phyloP scores from a whole-genome alignment of 2,888 invertebrate genomes.

The Tachina lurida region DNA sequence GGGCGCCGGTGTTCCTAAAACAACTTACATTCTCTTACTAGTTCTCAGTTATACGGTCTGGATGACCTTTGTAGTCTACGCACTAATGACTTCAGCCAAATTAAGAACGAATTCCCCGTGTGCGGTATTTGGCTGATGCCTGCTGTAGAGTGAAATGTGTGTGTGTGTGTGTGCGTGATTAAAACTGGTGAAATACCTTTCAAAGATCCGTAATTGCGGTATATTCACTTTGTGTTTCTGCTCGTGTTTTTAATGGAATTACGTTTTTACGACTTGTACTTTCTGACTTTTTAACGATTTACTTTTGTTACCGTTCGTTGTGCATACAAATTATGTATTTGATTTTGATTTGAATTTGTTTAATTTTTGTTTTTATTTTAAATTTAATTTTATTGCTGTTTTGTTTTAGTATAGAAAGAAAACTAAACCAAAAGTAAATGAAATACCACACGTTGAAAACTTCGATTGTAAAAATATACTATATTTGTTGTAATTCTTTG shows the following conservation, averaged over 20 bases:
- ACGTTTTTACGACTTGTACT: constrained; percentile 78
- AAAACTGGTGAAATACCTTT: constrained; percentile 48
- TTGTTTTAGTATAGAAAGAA: constrained; percentile 29
- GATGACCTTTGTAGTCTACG: too few species aligned
- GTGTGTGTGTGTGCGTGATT: constrained; percentile 21
- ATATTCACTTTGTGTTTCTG: constrained; percentile 66
- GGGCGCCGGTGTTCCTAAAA: too few species aligned
- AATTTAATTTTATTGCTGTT: constrained; percentile 4
- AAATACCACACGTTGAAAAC: background rate
- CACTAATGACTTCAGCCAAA: too few species aligned
- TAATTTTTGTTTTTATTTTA: background rate
- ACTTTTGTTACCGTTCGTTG: constrained; percentile 75
- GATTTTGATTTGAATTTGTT: constrained; percentile 67
- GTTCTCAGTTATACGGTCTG: too few species aligned
- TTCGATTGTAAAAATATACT: constrained; percentile 17
- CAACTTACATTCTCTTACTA: too few species aligned
- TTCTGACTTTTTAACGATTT: constrained; percentile 77
- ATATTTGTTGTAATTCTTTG: constrained; percentile 42
- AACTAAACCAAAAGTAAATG: constrained; percentile 9
- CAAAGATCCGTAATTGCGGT: constrained; percentile 70
- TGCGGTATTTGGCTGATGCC: too few species aligned
- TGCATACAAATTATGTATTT: constrained; percentile 80
- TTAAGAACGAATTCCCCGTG: too few species aligned
- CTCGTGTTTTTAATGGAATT: constrained; percentile 74
- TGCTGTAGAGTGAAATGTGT: background rate